Percentiles rank a stretch among this genome's conserved stretches.
Conservation (phyloP, 2,797 vertebrate species). For the Myripristis murdjan region DNA sequence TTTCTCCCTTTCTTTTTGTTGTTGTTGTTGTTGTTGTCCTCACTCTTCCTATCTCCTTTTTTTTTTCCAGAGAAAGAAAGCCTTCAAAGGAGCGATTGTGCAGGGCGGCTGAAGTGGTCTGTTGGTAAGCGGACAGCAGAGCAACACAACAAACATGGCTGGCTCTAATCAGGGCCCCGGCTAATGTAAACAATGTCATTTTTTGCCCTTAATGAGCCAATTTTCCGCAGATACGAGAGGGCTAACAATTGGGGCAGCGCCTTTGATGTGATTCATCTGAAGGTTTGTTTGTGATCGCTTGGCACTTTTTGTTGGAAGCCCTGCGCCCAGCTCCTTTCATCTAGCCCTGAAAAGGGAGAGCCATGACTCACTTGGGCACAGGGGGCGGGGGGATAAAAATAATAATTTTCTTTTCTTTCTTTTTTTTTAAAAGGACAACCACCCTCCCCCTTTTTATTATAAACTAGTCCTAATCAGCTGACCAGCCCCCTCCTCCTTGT, state of each 20-base stretch:
- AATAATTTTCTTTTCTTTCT: constrained; percentile 79
- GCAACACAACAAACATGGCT: constrained; percentile 87
- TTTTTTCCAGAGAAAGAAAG: constrained; percentile 83
- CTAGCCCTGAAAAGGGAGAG: constrained; percentile 86
- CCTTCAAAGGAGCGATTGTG: constrained; percentile 89
- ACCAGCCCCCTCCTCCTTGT: constrained; percentile 68
- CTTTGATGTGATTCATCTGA: constrained; percentile 92
- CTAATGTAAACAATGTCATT: constrained; percentile 91
- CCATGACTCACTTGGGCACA: constrained; percentile 80
- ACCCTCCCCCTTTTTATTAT: constrained; percentile 71
- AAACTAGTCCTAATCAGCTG: constrained; percentile 83
- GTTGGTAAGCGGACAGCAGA: constrained; percentile 81
- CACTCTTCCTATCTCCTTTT: constrained; percentile 68
- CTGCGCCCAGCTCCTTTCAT: constrained; percentile 87
- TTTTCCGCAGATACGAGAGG: constrained; percentile 89
- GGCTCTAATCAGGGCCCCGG: constrained; percentile 87
- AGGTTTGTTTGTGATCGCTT: constrained; percentile 88
- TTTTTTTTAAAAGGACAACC: constrained; percentile 66
- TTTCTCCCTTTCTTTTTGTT: constrained; percentile 66
- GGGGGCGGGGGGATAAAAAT: constrained; percentile 70
- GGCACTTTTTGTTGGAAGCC: constrained; percentile 88
- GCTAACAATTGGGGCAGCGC: constrained; percentile 87
- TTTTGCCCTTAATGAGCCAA: constrained; percentile 92
- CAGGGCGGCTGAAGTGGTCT: constrained; percentile 83
- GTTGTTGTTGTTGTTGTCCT: constrained; percentile 66